A percentile compares a stretch with the other conserved stretches of the same genome.
phyloP scores from a whole-genome alignment of 2,797 vertebrate species.

The Gymnoscopelus microlampas region DNA sequence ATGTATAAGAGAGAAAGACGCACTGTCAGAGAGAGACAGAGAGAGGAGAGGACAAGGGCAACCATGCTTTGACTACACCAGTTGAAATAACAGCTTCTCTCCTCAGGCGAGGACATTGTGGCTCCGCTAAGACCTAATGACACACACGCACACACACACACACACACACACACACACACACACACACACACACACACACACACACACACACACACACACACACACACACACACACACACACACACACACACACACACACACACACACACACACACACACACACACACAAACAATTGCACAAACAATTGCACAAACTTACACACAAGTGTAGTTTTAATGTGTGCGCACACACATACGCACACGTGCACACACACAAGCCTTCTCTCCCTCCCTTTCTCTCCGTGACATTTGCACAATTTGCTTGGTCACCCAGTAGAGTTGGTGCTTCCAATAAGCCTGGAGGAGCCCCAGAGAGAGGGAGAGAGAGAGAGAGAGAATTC shows the following conservation, averaged over 20 bases:
- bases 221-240: background rate
- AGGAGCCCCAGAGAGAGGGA: background rate
- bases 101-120: slow-evolving; percentile 64
- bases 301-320: background rate
- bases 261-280: background rate
- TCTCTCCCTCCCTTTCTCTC: background rate
- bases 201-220: background rate
- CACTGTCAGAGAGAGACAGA: slow-evolving; percentile 14
- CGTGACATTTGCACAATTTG: background rate
- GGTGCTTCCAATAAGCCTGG: no score
- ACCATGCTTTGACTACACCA: slow-evolving; percentile 50
- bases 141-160: slow-evolving; percentile 53
- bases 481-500: slow-evolving; percentile 12
- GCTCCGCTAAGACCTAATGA: slow-evolving; percentile 52
- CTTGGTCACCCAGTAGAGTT: background rate
- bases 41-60: slow-evolving; percentile 60
- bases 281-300: no score
- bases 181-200: slow-evolving; percentile 16
- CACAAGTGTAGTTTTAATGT: no score
- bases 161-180: slow-evolving; percentile 52
- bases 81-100: slow-evolving; percentile 67
- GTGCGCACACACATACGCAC: background rate
- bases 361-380: background rate
- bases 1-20: slow-evolving; percentile 24
- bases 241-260: background rate